Evolutionary conservation across 1,140 invertebrate genomes (phyloP), one percentile per base, ranked within the genome.

Genomic region (Drosophila kepulauana): DNA sequence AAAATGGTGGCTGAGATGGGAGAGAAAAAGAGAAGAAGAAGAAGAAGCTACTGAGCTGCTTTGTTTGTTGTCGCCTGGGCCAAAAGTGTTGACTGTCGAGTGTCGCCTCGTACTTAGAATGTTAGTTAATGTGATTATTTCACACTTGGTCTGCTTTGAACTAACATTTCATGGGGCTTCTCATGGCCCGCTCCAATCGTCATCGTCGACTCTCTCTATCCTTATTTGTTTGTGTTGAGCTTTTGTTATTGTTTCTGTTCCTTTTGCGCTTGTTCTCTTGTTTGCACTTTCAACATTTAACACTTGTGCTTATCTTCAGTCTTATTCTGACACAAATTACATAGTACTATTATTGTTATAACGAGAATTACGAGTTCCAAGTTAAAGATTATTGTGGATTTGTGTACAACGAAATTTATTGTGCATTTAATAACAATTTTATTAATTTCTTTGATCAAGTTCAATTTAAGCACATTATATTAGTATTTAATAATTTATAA

Each of bases 41-140:
- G 49, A 8, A 6, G 56, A n/a, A n/a, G 45, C 28, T 2, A 38
- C 7, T 33, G 6, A 8, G 16, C n/a, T 33, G n/a, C 5, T 35
- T 52, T 71, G 43, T 71, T 69, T 71, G 54, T 64, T 56, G 13
- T 57, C 63, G 16, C 13, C 43, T 46, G 13, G 33, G 63, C 62
- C 51, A 56, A 35, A 25, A 58, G 63, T 67, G 62, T 73, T 73
- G 64, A 66, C 56, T 68, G 54, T 58, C 65, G 57, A 74, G 57
- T 68, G 66, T 69, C 25, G 59, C 57, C 20, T 28, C 68, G 33
- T 46, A 46, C 63, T 66, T 63, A 30, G 46, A 20, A 48, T 52
- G 75, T 88, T 85, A 73, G 71, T 89, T 89, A 89, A 88, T 88
- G 71, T 84, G 85, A 88, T 89, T 88, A 89, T 88, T 88, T 89